phyloP scores from a whole-genome alignment of 2,888 invertebrate genomes.

The Cantharis rustica region DNA sequence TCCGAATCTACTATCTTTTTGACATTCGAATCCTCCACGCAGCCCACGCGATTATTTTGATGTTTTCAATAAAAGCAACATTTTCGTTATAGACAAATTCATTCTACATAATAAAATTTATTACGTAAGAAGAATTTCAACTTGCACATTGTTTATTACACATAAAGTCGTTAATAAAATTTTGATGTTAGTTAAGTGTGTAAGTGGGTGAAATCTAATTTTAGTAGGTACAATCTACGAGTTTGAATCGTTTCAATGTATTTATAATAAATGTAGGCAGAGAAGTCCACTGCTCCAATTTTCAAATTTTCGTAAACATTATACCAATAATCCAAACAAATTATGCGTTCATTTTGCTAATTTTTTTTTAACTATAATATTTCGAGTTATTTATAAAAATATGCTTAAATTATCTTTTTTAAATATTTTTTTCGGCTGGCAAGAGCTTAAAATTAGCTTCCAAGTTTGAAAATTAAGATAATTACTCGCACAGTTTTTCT shows the following conservation, averaged over 20 bases:
- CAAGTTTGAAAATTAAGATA: no score
- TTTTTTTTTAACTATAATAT: background rate
- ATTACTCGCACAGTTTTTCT: no score
- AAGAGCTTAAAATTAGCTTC: no score
- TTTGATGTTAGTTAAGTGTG: background rate
- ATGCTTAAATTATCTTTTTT: no score
- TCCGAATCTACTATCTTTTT: background rate
- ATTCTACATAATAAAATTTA: background rate
- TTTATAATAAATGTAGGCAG: background rate
- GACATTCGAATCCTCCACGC: background rate
- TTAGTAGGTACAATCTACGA: background rate
- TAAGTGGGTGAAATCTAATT: background rate
- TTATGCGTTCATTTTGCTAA: background rate
- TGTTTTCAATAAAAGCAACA: background rate
- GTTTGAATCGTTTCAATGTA: background rate
- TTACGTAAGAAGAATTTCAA: background rate
- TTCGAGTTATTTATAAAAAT: no score
- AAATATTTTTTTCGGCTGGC: no score
- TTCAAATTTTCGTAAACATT: background rate
- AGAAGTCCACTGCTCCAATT: background rate
- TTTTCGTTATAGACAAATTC: background rate
- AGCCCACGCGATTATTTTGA: background rate
- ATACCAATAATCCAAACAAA: background rate
- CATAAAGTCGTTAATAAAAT: background rate
- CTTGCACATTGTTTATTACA: background rate